Conservation (phyloP, 2,888 invertebrate genomes). For the Drosophila flavopinicola region DNA sequence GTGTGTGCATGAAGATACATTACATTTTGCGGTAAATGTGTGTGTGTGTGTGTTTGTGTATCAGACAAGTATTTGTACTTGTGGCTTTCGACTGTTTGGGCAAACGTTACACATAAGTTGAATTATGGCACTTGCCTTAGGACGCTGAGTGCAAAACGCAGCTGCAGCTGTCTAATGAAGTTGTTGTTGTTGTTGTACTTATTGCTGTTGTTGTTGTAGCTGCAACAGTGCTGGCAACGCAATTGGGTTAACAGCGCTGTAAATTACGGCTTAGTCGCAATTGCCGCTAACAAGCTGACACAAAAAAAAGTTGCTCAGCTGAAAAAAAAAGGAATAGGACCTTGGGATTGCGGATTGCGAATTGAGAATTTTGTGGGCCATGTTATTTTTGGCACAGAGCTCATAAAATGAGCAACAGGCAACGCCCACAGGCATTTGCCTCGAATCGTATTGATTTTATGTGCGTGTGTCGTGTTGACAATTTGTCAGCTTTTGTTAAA, state of each 20-base stretch:
- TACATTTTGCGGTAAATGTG: slow-evolving; percentile 44
- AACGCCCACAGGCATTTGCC: slow-evolving; percentile 18
- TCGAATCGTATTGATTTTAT: slow-evolving; percentile 50
- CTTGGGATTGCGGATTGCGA: slow-evolving; percentile 21
- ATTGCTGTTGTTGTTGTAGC: slow-evolving; percentile 34
- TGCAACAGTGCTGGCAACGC: slow-evolving; percentile 14
- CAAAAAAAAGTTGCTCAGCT: neutral
- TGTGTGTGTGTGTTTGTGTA: slow-evolving; percentile 19
- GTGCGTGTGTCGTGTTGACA: slow-evolving; percentile 41
- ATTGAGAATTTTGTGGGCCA: slow-evolving; percentile 4
- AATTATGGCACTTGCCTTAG: slow-evolving; percentile 62
- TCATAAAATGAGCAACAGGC: slow-evolving; percentile 57
- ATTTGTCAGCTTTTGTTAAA: slow-evolving; percentile 62
- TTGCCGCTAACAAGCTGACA: slow-evolving; percentile 40
- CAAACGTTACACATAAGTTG: slow-evolving; percentile 46
- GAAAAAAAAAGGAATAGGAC: slow-evolving; percentile 24
- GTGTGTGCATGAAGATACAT: slow-evolving; percentile 61
- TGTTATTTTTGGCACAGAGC: slow-evolving; percentile 47
- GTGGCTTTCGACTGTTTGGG: slow-evolving; percentile 51
- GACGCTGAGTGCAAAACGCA: slow-evolving; percentile 32
- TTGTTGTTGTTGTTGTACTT: slow-evolving; percentile 60
- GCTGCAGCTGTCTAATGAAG: slow-evolving; percentile 58
- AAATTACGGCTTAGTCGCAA: slow-evolving; percentile 52
- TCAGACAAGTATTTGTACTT: slow-evolving; percentile 70
- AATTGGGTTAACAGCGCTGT: slow-evolving; percentile 65